A percentile compares a stretch with the other conserved stretches of the same genome.
Conservation (phyloP, 2,113 vertebrate species). For the Montifringilla adamsi region DNA sequence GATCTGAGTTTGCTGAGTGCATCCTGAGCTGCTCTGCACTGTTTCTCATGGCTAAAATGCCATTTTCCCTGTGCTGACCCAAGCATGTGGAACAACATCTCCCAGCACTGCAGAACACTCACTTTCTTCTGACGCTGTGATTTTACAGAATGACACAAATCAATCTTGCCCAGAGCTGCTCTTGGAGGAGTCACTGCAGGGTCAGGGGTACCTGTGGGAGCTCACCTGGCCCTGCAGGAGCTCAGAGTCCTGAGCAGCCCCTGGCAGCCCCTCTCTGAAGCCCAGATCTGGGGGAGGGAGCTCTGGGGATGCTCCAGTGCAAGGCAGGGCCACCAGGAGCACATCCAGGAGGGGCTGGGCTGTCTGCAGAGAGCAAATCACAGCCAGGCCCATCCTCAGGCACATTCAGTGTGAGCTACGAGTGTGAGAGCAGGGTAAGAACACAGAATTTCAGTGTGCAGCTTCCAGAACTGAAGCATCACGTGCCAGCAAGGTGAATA, state of each 20-base stretch:
- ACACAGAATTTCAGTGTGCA: background rate
- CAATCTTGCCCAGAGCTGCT: background rate
- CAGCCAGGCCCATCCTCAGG: background rate
- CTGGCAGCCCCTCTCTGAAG: background rate
- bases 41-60: background rate
- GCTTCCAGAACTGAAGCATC: background rate
- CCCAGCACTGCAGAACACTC: background rate
- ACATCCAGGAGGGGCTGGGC: background rate
- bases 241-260: background rate
- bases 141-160: background rate
- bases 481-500: background rate
- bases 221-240: background rate
- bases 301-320: background rate
- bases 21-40: background rate
- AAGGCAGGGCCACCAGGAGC: background rate
- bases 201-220: background rate
- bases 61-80: background rate
- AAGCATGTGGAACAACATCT: background rate
- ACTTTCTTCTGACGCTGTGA: background rate
- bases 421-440: background rate
- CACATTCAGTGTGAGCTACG: fast-evolving
- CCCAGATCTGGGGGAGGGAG: background rate
- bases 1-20: background rate
- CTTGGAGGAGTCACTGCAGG: background rate
- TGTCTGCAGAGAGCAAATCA: background rate